Base-by-base conservation (phyloP, 1,140 invertebrate genomes). In the Elymnias hypermnestra region DNA sequence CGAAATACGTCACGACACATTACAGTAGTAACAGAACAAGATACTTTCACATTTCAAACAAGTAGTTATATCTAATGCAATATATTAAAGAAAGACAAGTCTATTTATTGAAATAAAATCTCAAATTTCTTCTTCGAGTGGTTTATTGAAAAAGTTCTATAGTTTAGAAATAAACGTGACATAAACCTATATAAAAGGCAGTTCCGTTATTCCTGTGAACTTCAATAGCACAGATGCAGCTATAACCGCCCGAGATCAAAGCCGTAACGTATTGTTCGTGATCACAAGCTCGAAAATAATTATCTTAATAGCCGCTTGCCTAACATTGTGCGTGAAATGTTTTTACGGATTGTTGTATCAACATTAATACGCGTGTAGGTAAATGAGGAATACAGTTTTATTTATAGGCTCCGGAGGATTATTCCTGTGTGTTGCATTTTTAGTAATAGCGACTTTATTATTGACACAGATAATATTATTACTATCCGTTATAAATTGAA, bases 241-340 rank as follows among this genome's bases (percentile, higher is more conserved):
- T 36, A 53, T 57, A 45, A 57, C 44, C 46, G 39, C 49, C 36
- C 12, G 35, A 59, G 57, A 69, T 64, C 54, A 66, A 50, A 52
- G 53, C 29, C 56, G 62, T 44, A 61, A 72, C 64, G 52, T 57
- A 66, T 62, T 65, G 68, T 64, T 49, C 46, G 45, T 59, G 57
- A 72, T 63, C 65, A 63, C 51, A 42, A 53, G 46, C 53, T 48
- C 51, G 56, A 33, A 58, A 69, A 63, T 63, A 50, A 43, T 50
- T 36, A 50, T 50, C 39, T 50, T 28, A 50, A 50, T 15, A 50
- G 47, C 13, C 39, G 39, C 33, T 38, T 37, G 35, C 18, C 33
- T 17, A 25, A 9, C 28, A 19, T 22, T 33, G 28, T 33, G 19
- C 25, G 17, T 43, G 2, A 33, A 33, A 41, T 41, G 9, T 31